Percentiles rank a stretch among this genome's conserved stretches.
phyloP scores from a whole-genome alignment of 2,888 invertebrate genomes.

The Heterodera filipjevi region DNA sequence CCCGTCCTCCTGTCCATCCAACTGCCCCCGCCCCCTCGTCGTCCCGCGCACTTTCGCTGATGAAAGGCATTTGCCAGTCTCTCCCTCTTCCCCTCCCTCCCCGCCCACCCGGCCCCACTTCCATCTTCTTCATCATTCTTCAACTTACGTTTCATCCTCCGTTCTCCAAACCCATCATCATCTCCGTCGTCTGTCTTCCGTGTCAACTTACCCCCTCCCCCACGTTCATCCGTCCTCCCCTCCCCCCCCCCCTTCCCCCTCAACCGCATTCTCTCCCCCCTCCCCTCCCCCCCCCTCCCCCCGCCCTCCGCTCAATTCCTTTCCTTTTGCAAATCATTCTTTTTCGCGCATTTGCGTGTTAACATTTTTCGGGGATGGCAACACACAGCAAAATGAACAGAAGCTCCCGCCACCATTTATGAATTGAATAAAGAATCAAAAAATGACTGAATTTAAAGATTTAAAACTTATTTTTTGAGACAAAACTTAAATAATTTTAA shows the following conservation, averaged over 20 bases:
- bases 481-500: no score
- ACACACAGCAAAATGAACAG: no score
- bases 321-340: no score
- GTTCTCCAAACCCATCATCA: background rate
- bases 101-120: background rate
- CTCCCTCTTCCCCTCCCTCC: background rate
- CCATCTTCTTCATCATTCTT: background rate
- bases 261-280: background rate
- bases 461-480: background rate
- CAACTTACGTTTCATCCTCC: background rate
- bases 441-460: no score
- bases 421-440: no score
- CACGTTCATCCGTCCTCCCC: background rate
- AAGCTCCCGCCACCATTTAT: no score
- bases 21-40: background rate
- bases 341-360: no score
- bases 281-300: background rate
- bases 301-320: no score
- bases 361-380: no score
- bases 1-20: no score
- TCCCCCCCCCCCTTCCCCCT: background rate
- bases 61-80: slow-evolving; percentile 12
- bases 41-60: slow-evolving; percentile 10
- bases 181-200: background rate
- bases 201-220: background rate